These are phyloP conservation scores for Phocoena sinus DNA, from an alignment of 2,113 vertebrate species.

Conservation along the genomic window DNA sequence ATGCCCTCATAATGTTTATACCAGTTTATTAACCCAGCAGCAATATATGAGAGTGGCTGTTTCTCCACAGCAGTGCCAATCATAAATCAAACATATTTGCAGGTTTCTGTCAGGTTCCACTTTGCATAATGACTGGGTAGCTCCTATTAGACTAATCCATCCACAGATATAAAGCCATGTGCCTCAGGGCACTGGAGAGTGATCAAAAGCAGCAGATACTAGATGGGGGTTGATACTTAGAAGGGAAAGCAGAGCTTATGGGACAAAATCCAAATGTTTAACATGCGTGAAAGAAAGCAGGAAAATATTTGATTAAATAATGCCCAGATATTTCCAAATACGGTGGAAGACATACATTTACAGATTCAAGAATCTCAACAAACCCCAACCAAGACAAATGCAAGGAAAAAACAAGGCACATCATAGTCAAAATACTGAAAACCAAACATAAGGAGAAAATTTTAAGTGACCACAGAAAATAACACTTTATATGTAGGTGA, in stretches of 20 bases:
- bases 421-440: not conserved
- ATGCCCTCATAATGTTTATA: not conserved
- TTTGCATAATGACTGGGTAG: not conserved
- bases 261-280: not conserved
- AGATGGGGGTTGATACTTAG: not conserved
- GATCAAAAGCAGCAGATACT: not conserved
- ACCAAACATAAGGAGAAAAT: not conserved
- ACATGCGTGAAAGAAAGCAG: not conserved
- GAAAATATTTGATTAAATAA: not conserved
- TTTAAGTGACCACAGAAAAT: not conserved
- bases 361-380: not conserved
- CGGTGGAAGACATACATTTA: not conserved
- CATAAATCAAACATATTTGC: not conserved
- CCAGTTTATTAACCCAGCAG: not conserved
- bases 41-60: not conserved
- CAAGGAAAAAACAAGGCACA: not conserved
- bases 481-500: not conserved
- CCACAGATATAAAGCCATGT: not conserved
- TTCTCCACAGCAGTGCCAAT: not conserved
- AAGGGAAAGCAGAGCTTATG: not conserved
- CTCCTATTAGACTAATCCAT: not conserved
- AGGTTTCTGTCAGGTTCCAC: not conserved
- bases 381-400: not conserved
- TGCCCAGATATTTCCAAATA: not conserved
- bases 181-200: not conserved